Percentiles rank a stretch among this genome's conserved stretches.
Conservation (phyloP, 2,797 vertebrate genomes). For the Spheniscus humboldti region DNA sequence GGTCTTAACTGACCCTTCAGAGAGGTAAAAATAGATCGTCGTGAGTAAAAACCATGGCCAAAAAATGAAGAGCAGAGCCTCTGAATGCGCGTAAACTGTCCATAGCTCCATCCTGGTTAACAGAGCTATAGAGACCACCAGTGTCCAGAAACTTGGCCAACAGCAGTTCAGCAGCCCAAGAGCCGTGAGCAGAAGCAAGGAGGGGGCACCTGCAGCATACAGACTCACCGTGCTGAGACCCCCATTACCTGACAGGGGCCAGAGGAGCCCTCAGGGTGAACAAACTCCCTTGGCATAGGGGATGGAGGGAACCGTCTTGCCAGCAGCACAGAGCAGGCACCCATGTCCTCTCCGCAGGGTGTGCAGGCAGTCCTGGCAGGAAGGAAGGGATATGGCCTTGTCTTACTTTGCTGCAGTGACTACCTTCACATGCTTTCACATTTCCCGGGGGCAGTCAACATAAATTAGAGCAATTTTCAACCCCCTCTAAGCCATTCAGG, state of each 20-base stretch:
- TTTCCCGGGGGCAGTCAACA: background rate
- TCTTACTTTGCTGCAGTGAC: background rate
- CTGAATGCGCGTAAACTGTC: background rate
- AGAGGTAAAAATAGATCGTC: constrained; percentile 29
- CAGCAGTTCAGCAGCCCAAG: background rate
- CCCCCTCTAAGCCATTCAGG: background rate
- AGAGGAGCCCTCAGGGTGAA: background rate
- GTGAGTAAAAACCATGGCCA: background rate
- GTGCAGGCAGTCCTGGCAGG: background rate
- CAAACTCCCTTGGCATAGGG: rapidly evolving
- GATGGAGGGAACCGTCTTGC: background rate
- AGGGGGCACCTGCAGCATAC: background rate
- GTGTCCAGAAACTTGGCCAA: background rate
- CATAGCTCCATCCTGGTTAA: background rate
- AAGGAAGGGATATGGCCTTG: background rate
- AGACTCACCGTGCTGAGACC: background rate
- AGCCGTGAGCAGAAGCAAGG: background rate
- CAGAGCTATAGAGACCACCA: background rate
- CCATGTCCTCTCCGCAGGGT: rapidly evolving
- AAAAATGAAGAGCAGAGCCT: background rate
- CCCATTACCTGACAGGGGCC: background rate
- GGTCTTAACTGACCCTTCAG: constrained; percentile 4
- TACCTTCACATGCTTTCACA: background rate
- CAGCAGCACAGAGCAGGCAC: background rate
- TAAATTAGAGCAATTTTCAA: background rate